Evolutionary conservation across 2,113 vertebrate genomes (phyloP).

Genomic region (Triplophysa rosa): DNA sequence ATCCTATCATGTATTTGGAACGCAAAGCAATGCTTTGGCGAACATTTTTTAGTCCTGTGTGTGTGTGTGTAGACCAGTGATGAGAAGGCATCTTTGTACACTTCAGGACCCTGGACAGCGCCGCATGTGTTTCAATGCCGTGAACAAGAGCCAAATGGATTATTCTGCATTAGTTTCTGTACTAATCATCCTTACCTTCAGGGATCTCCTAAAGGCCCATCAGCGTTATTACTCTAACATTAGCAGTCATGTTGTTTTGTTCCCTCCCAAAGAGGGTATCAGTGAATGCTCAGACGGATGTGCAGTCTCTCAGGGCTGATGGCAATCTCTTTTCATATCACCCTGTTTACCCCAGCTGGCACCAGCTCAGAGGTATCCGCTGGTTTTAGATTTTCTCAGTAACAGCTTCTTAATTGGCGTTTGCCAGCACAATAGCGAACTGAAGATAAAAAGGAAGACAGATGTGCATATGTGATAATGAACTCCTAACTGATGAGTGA

Average conservation of each 20-base stretch:
- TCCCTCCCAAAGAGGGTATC: conserved; percentile 32
- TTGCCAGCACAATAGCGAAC: conserved; percentile 41
- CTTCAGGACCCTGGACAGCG: conserved; percentile 50
- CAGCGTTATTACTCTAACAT: conserved; percentile 33
- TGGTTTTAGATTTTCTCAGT: conserved; percentile 34
- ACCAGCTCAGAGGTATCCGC: conserved; percentile 37
- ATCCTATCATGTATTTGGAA: no score
- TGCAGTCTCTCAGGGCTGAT: conserved; percentile 29
- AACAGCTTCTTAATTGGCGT: conserved; percentile 42
- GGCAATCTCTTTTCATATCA: conserved; percentile 45
- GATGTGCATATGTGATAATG: conserved; percentile 52
- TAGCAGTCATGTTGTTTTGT: conserved; percentile 26
- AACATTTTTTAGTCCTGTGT: no score
- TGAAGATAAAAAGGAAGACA: conserved; percentile 48
- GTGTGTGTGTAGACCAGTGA: no score
- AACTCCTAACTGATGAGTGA: conserved; percentile 48
- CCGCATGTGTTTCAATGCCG: background rate
- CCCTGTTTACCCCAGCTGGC: conserved; percentile 48
- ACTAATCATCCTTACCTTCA: background rate
- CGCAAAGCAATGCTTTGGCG: no score
- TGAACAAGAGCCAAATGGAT: conserved; percentile 19
- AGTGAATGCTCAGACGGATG: conserved; percentile 42
- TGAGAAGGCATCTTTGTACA: background rate
- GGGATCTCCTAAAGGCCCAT: conserved; percentile 13
- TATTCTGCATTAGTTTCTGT: conserved; percentile 21